Evolutionary conservation across 2,113 vertebrate species (phyloP).

Genomic region (Percina caprodes): DNA sequence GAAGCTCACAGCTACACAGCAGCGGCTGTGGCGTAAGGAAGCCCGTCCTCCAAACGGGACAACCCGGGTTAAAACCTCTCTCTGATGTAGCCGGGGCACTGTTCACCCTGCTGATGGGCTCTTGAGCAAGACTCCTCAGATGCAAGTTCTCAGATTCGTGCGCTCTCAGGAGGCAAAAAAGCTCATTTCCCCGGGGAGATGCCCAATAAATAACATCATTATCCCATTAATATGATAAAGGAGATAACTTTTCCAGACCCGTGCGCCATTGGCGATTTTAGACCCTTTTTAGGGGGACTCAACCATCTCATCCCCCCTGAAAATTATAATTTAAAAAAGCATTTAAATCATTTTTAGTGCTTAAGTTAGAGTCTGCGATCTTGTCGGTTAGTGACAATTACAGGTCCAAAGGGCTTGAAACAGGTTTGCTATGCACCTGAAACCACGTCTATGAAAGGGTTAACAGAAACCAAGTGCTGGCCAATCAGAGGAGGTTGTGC

Average conservation of each 20-base stretch:
- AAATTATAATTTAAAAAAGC: too few relatives aligned
- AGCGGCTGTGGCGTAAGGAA: not conserved
- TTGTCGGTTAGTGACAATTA: too few relatives aligned
- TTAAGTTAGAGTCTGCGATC: too few relatives aligned
- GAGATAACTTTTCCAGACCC: slow-evolving; percentile 36
- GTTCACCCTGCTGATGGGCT: slow-evolving; percentile 11
- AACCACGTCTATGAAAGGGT: too few relatives aligned
- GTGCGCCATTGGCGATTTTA: not conserved
- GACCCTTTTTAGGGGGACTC: too few relatives aligned
- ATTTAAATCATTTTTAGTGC: too few relatives aligned
- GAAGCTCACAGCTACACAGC: not conserved
- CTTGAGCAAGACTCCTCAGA: slow-evolving; percentile 17
- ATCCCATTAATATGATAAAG: slow-evolving; percentile 64
- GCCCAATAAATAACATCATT: slow-evolving; percentile 57
- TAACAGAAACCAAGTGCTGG: too few relatives aligned
- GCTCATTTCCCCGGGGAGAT: slow-evolving; percentile 18
- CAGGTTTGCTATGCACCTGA: too few relatives aligned
- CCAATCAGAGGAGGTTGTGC: too few relatives aligned
- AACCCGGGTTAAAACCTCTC: not conserved
- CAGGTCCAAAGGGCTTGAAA: too few relatives aligned
- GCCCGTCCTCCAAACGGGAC: slow-evolving; percentile 6
- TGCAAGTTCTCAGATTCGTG: not conserved
- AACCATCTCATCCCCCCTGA: too few relatives aligned
- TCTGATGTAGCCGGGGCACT: not conserved
- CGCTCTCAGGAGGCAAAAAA: slow-evolving; percentile 48